A percentile compares a stretch with the other conserved stretches of the same genome.
Evolutionary conservation across 2,888 invertebrate species (phyloP).

Genomic region (Synanthedon myopaeformis): DNA sequence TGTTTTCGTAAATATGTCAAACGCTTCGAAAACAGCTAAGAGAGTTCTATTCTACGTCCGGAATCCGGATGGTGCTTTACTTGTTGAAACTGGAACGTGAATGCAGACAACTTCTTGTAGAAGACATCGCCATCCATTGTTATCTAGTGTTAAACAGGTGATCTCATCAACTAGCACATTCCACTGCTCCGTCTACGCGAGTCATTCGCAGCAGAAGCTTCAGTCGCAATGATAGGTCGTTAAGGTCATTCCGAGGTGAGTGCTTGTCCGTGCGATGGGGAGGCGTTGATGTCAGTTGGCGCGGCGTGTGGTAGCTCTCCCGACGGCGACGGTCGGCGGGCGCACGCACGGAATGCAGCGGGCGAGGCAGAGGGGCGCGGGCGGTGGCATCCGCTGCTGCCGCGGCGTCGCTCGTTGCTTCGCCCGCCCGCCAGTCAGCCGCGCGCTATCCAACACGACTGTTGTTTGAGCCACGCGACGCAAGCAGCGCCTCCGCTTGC

Average conservation of each 20-base stretch:
- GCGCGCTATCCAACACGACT: slow-evolving; percentile 62
- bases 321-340: slow-evolving; percentile 33
- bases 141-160: background rate
- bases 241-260: slow-evolving; percentile 54
- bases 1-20: too few species aligned
- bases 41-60: too few species aligned
- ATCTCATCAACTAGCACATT: background rate
- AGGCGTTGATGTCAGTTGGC: slow-evolving; percentile 46
- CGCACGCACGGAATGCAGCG: slow-evolving; percentile 50
- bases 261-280: slow-evolving; percentile 39
- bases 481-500: slow-evolving; percentile 29
- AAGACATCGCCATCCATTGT: background rate
- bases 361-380: slow-evolving; percentile 42
- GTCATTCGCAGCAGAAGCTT: slow-evolving; percentile 6
- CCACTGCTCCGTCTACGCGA: slow-evolving; percentile 16
- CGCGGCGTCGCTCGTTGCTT: slow-evolving; percentile 40
- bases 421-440: slow-evolving; percentile 50
- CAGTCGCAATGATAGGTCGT: slow-evolving; percentile 13
- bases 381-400: slow-evolving; percentile 49
- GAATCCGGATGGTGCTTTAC: too few species aligned
- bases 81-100: too few species aligned
- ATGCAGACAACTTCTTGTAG: slow-evolving; percentile 3
- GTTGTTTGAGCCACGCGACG: slow-evolving; percentile 41
- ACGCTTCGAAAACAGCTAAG: too few species aligned
- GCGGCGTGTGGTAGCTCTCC: slow-evolving; percentile 40